phyloP scores from a whole-genome alignment of 1,140 invertebrate genomes.

The Aradophagus sp. region DNA sequence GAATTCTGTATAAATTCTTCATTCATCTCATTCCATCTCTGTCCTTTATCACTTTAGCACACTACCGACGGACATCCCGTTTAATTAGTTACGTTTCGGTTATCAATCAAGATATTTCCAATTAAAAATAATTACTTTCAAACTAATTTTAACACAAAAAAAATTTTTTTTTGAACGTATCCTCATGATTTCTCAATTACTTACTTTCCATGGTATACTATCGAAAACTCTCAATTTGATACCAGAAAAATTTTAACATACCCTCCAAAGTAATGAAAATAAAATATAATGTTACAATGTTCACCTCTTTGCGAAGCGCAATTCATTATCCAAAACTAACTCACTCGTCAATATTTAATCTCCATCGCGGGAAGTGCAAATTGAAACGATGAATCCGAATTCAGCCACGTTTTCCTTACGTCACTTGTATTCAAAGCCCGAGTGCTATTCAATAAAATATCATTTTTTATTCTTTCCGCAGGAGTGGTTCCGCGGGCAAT shows the following conservation, averaged over 20 bases:
- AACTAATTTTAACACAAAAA: no score
- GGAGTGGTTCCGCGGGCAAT: constrained; percentile 13
- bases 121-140: constrained; percentile 10
- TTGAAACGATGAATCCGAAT: constrained; percentile 6
- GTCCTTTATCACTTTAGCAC: constrained; percentile 2
- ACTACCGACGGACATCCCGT: background rate
- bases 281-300: no score
- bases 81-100: constrained; percentile 9
- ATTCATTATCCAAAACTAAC: no score
- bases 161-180: no score
- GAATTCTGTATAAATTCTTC: constrained; percentile 37
- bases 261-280: no score
- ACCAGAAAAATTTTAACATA: no score
- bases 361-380: background rate
- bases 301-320: no score
- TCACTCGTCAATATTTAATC: no score
- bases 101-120: background rate
- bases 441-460: constrained; percentile 23
- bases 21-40: constrained; percentile 9
- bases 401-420: background rate
- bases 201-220: no score
- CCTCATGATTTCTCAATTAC: no score
- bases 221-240: no score
- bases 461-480: constrained; percentile 26
- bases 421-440: constrained; percentile 6